Percentiles rank a stretch among this genome's conserved stretches.
phyloP scores from a whole-genome alignment of 35 echinoderm and acorn worm genomes.

The Eucidaris tribuloides region DNA sequence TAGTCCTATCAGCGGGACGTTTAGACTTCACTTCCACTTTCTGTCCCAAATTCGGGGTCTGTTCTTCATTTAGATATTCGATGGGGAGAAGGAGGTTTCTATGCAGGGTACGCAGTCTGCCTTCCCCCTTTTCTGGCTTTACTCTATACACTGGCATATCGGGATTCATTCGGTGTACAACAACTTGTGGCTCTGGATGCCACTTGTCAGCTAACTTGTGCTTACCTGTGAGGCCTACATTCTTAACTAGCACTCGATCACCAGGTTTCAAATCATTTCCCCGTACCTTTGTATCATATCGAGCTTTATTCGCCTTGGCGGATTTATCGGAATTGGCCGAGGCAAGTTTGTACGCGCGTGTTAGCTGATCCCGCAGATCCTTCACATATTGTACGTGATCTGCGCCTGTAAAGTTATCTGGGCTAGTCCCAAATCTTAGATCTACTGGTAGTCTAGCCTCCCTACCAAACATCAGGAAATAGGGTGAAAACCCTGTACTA shows the following conservation, averaged over 20 bases:
- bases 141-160: slow-evolving; percentile 63
- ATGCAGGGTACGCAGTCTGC: slow-evolving; percentile 36
- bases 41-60: background rate
- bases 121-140: slow-evolving; percentile 35
- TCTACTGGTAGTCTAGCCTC: too few species aligned
- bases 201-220: slow-evolving; percentile 74
- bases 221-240: slow-evolving; percentile 59
- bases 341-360: background rate
- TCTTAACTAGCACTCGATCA: slow-evolving; percentile 75
- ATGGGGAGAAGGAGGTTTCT: slow-evolving; percentile 49
- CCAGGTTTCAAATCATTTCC: slow-evolving; percentile 37
- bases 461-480: too few species aligned
- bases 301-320: slow-evolving; percentile 14
- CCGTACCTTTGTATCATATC: slow-evolving; percentile 40
- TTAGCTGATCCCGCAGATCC: background rate
- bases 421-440: too few species aligned
- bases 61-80: background rate
- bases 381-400: background rate
- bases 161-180: slow-evolving; percentile 15
- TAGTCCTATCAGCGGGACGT: background rate
- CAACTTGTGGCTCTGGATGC: slow-evolving; percentile 21
- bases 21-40: background rate
- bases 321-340: background rate
- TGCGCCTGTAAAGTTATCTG: too few species aligned
- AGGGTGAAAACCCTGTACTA: too few species aligned